Conservation (phyloP, 2,113 vertebrate species). For the Myocastor coypus region DNA sequence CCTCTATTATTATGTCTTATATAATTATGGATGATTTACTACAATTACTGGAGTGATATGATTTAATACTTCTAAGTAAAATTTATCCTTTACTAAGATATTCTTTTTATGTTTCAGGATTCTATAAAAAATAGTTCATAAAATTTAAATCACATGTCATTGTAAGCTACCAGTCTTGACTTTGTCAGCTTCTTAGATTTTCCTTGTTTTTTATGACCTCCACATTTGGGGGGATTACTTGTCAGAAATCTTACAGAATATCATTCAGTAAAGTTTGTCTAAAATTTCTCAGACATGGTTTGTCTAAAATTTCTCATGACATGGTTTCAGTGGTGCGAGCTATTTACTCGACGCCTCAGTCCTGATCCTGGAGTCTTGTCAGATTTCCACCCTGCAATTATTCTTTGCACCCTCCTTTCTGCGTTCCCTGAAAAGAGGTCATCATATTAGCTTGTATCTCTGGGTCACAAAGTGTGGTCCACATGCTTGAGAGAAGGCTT, state of each 20-base stretch:
- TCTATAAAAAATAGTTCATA: background rate
- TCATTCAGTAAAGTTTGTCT: background rate
- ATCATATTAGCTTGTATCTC: background rate
- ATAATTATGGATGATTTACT: background rate
- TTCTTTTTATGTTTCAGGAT: background rate
- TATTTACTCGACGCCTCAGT: background rate
- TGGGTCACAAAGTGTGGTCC: background rate
- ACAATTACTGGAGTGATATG: background rate
- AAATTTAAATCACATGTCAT: background rate
- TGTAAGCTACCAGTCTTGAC: background rate
- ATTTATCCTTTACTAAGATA: background rate
- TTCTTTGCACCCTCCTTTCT: background rate
- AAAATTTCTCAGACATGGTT: background rate
- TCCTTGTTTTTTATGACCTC: background rate
- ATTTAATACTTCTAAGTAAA: background rate
- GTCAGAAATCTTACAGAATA: background rate
- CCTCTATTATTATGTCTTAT: background rate
- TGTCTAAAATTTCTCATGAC: background rate
- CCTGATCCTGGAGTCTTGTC: background rate
- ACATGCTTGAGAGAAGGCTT: background rate
- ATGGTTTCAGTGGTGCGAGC: background rate
- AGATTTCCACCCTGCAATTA: background rate
- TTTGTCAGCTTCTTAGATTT: background rate
- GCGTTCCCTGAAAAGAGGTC: background rate
- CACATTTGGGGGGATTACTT: background rate